phyloP scores from a whole-genome alignment of 1,140 invertebrate genomes.

The Trinorchestia longiramus region DNA sequence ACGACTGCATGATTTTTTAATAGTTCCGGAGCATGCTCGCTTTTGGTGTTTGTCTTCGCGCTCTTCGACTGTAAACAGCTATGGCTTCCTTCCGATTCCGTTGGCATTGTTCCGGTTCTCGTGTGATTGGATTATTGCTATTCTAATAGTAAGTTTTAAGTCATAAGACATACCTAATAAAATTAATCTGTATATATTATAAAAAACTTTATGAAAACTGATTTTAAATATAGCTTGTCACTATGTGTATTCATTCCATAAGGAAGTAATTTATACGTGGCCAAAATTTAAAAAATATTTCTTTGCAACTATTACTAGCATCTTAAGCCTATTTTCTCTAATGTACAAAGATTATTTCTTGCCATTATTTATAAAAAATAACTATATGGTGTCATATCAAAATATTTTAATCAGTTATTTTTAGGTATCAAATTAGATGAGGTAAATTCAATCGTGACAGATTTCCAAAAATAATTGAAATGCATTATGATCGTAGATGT shows the following conservation, averaged over 20 bases:
- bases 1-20: slow-evolving; percentile 36
- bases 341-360: background rate
- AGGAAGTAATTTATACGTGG: background rate
- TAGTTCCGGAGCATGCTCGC: slow-evolving; percentile 26
- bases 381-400: background rate
- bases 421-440: background rate
- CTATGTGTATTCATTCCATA: background rate
- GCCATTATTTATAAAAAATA: background rate
- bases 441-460: background rate
- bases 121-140: background rate
- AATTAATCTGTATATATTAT: background rate
- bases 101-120: background rate
- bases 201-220: background rate
- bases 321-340: background rate
- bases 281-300: background rate
- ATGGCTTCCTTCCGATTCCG: background rate
- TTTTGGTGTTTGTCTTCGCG: background rate
- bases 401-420: background rate
- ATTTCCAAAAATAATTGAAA: background rate
- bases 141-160: slow-evolving; percentile 2
- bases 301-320: background rate
- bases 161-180: background rate
- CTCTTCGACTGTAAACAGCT: background rate
- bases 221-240: background rate
- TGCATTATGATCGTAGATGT: background rate